These are phyloP conservation scores for Ceraclea dissimilis DNA, from an alignment of 2,888 invertebrate genomes.

Conservation along the genomic window DNA sequence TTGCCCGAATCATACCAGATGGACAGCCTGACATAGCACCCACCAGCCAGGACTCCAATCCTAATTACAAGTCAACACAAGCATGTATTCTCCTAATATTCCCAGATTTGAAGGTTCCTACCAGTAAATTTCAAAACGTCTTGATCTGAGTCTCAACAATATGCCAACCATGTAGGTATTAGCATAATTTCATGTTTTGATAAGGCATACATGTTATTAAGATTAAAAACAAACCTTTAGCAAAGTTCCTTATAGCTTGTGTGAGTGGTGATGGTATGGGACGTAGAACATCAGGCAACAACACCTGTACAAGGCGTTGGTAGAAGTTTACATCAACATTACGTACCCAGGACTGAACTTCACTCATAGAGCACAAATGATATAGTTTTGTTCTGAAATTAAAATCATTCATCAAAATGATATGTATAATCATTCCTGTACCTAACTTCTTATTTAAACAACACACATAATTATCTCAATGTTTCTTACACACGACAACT, in stretches of 20 bases:
- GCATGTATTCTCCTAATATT: too few relatives aligned
- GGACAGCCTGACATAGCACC: slow-evolving; percentile 83
- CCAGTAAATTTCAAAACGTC: too few relatives aligned
- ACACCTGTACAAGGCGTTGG: slow-evolving; percentile 90
- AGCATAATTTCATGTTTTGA: background rate
- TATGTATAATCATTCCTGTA: too few relatives aligned
- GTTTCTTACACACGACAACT: background rate
- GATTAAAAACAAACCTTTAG: slow-evolving; percentile 55
- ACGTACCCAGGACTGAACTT: slow-evolving; percentile 72
- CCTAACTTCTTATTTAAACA: too few relatives aligned
- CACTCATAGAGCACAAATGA: slow-evolving; percentile 59
- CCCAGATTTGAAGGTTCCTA: too few relatives aligned
- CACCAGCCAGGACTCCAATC: slow-evolving; percentile 76
- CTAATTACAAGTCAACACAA: slow-evolving; percentile 3
- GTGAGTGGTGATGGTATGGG: slow-evolving; percentile 92
- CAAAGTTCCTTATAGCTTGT: slow-evolving; percentile 87
- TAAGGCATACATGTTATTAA: background rate
- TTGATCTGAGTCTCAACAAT: too few relatives aligned
- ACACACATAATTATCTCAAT: background rate
- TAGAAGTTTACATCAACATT: slow-evolving; percentile 88
- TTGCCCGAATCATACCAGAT: slow-evolving; percentile 70
- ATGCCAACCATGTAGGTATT: too few relatives aligned
- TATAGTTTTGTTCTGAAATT: slow-evolving; percentile 54
- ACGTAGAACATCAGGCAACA: slow-evolving; percentile 92
- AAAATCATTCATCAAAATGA: background rate